Conservation (phyloP, 2,797 vertebrate genomes). For the Mycteria americana region DNA sequence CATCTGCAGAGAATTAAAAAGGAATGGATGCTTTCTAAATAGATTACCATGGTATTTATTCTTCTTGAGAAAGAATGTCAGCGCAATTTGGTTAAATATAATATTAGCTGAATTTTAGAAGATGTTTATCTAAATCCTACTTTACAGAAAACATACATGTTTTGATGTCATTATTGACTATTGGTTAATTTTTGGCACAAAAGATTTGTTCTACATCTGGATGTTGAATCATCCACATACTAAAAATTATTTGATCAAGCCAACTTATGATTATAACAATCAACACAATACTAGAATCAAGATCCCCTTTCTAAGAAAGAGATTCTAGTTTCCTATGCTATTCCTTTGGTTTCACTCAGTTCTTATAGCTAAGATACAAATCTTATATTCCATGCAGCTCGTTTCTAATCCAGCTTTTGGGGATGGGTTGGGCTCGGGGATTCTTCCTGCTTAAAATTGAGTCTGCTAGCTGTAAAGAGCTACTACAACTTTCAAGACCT, state of each 20-base stretch:
- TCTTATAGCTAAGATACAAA: background rate
- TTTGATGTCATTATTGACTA: background rate
- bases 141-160: background rate
- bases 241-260: background rate
- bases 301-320: background rate
- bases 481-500: background rate
- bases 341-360: background rate
- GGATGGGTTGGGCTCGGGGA: background rate
- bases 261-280: background rate
- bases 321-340: background rate
- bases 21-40: background rate
- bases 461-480: background rate
- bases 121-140: background rate
- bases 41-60: background rate
- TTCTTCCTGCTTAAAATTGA: background rate
- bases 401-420: background rate
- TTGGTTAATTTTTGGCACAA: background rate
- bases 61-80: background rate
- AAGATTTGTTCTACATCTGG: background rate
- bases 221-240: background rate
- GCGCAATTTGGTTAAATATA: background rate
- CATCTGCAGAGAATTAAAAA: background rate
- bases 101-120: background rate
- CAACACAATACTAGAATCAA: background rate
- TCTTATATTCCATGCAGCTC: background rate